Evolutionary conservation across 2,113 vertebrate genomes (phyloP).

Genomic region (Sapajus apella): DNA sequence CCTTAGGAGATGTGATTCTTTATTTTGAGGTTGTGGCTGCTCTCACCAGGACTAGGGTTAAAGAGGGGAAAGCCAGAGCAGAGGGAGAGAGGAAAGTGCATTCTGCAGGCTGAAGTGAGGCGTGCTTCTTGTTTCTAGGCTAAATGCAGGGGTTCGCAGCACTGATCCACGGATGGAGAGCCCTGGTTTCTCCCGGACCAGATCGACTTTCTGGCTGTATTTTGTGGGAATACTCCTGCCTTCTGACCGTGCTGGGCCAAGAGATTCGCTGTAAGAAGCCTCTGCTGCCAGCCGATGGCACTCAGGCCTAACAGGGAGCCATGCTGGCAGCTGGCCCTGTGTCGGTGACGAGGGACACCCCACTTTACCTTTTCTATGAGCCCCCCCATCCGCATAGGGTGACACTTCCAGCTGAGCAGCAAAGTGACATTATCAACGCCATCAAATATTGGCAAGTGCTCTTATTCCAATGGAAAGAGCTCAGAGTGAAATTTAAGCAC

Average conservation of each 20-base stretch:
- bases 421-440: rapidly evolving
- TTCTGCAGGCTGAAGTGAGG: neutral
- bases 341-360: rapidly evolving
- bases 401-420: neutral
- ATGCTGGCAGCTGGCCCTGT: rapidly evolving
- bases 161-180: too few species aligned
- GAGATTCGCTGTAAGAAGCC: neutral
- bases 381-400: neutral
- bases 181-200: too few species aligned
- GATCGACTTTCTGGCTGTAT: neutral
- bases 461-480: neutral
- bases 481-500: neutral
- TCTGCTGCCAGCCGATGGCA: neutral
- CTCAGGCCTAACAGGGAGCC: too few species aligned
- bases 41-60: neutral
- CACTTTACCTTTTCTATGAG: too few species aligned
- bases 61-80: neutral
- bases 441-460: neutral
- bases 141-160: neutral
- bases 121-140: rapidly evolving
- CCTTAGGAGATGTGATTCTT: too few species aligned
- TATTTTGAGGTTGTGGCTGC: neutral
- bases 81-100: too few species aligned
- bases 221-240: neutral
- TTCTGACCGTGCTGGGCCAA: neutral